Base-by-base conservation (phyloP, 2,113 vertebrate species). In the Callopanchax toddi region DNA sequence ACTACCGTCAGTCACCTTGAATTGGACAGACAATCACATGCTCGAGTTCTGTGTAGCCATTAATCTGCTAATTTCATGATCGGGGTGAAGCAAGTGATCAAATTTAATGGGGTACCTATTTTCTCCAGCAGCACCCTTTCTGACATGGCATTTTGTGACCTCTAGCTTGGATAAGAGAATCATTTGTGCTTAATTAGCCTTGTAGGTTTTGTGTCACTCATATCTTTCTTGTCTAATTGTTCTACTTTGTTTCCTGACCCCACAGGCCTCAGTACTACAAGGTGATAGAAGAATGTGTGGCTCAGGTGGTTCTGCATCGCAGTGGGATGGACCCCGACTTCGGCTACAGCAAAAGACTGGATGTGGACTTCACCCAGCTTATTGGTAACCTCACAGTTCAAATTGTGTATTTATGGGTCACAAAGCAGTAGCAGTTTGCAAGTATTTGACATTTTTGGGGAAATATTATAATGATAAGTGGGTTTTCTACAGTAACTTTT, bases 181-280 rank as follows among this genome's bases (percentile, higher is more conserved):
- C 5, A 81, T 88, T 87, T 86, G 70, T 74, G 81, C 49, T 73
- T 86, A 89, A 89, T 91, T 89, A 80, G 85, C 62, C 74, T 57
- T 55, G 71, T 79, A 71, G 44, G 74, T 64, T 82, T 81, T 84
- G 71, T 87, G 84, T 86, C 82, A 73, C 65, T 89, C 83, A 76
- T 78, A 66, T 80, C 55, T 65, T 51, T 45, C 17, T 81, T 67
- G 71, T 79, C 61, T 89, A 78, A 89, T 87, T 82, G 82, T 76
- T 73, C 63, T 49, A 46, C 67, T 87, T 78, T 62, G 60, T 74
- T 66, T 82, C 16, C 60, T 66, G 63, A 60, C 78, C 80, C 62
- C 29, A 15, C 62, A 99, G 97, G 88, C 95, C 96, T 40, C 97
- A 99, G 65, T 99, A 99, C 89, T 99, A 96, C 92, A 99, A 97